phyloP scores from a whole-genome alignment of 2,113 vertebrate genomes.

The Sphaerodactylus townsendi region DNA sequence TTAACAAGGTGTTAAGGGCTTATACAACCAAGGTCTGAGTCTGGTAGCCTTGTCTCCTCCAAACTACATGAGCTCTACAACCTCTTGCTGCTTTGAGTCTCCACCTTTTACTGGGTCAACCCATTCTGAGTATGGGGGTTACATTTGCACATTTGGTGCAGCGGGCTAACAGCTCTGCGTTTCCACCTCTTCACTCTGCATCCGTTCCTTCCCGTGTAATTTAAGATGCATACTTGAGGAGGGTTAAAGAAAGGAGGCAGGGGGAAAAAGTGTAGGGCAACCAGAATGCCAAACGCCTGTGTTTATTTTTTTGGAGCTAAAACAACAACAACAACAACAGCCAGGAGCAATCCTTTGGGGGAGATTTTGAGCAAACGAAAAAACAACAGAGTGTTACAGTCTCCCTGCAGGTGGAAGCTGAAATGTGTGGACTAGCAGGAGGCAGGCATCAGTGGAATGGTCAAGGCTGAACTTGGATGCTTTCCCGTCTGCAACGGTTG shows the following conservation, averaged over 20 bases:
- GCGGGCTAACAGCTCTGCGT: neutral
- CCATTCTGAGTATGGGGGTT: too few relatives aligned
- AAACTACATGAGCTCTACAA: too few relatives aligned
- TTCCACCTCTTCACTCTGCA: neutral
- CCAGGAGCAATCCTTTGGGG: accelerated
- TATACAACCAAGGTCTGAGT: too few relatives aligned
- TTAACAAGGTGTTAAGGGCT: too few relatives aligned
- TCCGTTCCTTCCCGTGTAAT: neutral
- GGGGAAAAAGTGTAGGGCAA: conserved; percentile 17
- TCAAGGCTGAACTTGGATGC: neutral
- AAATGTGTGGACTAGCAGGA: neutral
- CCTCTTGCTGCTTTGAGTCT: too few relatives aligned
- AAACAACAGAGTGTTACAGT: conserved; percentile 24
- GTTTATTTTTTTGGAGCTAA: conserved; percentile 45
- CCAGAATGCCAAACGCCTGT: conserved; percentile 35
- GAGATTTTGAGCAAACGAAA: neutral
- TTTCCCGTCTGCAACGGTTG: neutral
- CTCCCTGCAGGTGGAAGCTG: conserved; percentile 22
- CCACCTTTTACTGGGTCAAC: too few relatives aligned
- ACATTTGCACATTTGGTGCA: too few relatives aligned
- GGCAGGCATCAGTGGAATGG: neutral
- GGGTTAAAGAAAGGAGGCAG: conserved; percentile 19
- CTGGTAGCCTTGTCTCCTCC: too few relatives aligned
- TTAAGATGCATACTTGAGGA: neutral
- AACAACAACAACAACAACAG: too few relatives aligned